Percentiles rank a stretch among this genome's conserved stretches.
Conservation (phyloP, 2,797 vertebrate species). For the Lithobates pipiens region DNA sequence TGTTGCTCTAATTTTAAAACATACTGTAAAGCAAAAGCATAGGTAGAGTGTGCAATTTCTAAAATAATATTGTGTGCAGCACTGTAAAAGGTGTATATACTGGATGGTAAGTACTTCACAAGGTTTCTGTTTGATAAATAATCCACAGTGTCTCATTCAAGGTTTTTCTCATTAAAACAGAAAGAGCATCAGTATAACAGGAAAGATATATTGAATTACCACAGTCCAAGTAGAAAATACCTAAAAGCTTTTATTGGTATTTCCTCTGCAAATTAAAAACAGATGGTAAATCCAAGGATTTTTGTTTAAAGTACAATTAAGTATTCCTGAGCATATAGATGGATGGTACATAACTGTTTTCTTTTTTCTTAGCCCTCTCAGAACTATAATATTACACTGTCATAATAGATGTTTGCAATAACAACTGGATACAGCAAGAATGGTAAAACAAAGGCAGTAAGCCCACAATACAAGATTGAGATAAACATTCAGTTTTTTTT, state of each 20-base stretch:
- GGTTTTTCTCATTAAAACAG: neutral
- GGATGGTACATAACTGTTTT: neutral
- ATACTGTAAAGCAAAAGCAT: too few relatives aligned
- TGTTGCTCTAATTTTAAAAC: too few relatives aligned
- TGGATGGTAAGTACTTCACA: neutral
- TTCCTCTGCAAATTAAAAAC: constrained; percentile 10
- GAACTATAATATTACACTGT: too few relatives aligned
- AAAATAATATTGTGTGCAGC: too few relatives aligned
- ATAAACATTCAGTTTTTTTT: too few relatives aligned
- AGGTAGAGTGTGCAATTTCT: too few relatives aligned
- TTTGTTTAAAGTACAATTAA: constrained; percentile 6
- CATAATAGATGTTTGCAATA: neutral
- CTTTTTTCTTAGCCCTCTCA: neutral
- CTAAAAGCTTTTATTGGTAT: neutral
- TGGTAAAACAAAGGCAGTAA: neutral
- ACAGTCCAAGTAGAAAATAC: neutral
- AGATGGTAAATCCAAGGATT: constrained; percentile 14
- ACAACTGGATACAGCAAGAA: neutral
- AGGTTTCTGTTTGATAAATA: neutral
- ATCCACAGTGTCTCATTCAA: neutral
- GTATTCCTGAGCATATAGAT: neutral
- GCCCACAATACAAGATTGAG: too few relatives aligned
- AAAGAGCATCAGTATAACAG: neutral
- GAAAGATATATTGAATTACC: neutral
- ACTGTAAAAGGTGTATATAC: neutral